Evolutionary conservation across 2,888 invertebrate species (phyloP), one percentile per base, ranked within the genome.

Genomic region (Drosophila subquinaria): DNA sequence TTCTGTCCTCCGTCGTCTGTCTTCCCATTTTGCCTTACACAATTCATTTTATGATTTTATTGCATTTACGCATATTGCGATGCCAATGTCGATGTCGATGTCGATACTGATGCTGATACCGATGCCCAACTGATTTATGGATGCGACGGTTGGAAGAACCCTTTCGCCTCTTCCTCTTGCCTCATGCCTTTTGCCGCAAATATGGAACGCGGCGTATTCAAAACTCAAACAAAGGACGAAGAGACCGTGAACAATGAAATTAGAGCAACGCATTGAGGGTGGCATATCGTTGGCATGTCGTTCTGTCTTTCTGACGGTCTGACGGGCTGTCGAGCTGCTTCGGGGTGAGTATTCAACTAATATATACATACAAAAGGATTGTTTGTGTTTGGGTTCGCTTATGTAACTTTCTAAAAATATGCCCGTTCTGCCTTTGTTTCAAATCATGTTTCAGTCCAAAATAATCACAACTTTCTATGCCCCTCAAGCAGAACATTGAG

Each of bases 41-140:
- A 84, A 84, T 83, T 82, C 80, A 53, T 82, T 90, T 88, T 90
- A 90, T 89, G 86, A 81, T 90, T 89, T 88, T 89, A 90, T 89
- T 90, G 83, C 88, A 78, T 85, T 85, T 81, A 88, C 79, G 81
- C 81, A 85, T 88, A 85, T 89, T 87, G 89, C 76, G 76, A 69
- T 67, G 59, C 42, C 60, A 51, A 55, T 60, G 62, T 5, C 53
- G 43, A 67, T 67, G 56, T 43, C 68, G 8, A 30, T 30, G 30
- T 30, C 30, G 30, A 30, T 30, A 30, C 30, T 8, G 64, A 53
- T 60, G 64, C 10, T 51, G 50, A 67, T 66, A 52, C 68, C 78
- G 77, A 72, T 80, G 76, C 73, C 76, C 82, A 82, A 89, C 88
- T 90, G 90, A 90, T 90, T 90, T 90, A 90, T 90, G 90, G 53